Percentiles rank a stretch among this genome's conserved stretches.
phyloP scores from a whole-genome alignment of 1,140 invertebrate genomes.

The Armadillidium nasatum region DNA sequence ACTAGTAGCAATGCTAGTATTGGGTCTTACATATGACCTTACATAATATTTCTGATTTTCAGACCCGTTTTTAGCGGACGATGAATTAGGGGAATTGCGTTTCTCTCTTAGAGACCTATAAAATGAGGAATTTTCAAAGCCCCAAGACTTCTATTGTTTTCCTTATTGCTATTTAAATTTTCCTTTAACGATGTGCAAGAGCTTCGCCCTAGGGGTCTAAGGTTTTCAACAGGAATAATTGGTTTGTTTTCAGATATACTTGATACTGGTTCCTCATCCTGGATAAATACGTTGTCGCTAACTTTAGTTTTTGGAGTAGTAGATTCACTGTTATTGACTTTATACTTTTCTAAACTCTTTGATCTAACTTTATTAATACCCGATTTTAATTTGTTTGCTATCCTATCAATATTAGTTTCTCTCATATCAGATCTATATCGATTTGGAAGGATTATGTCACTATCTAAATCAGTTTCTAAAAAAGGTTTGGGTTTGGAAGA shows the following conservation, averaged over 20 bases:
- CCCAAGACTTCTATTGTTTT: background rate
- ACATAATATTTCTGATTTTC: too few relatives aligned
- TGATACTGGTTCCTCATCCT: too few relatives aligned
- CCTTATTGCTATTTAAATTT: too few relatives aligned
- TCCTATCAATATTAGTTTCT: slow-evolving; percentile 3
- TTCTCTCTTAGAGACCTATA: background rate
- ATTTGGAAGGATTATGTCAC: background rate
- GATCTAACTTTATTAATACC: background rate
- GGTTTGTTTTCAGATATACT: background rate
- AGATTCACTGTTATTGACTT: background rate
- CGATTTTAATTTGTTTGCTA: background rate
- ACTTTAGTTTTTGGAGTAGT: too few relatives aligned
- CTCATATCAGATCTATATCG: background rate
- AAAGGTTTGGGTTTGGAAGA: background rate
- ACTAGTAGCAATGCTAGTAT: too few relatives aligned
- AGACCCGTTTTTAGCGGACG: background rate
- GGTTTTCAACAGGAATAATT: background rate
- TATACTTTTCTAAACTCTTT: background rate
- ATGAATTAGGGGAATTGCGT: background rate
- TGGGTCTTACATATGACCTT: too few relatives aligned
- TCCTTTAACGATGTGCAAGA: too few relatives aligned
- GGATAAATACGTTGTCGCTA: too few relatives aligned
- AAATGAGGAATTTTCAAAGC: background rate
- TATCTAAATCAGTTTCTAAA: slow-evolving; percentile 5
- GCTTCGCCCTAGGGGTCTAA: background rate